These are phyloP conservation scores for Drosophila guanche DNA, from an alignment of 1,140 invertebrate species.

Conservation along the genomic window DNA sequence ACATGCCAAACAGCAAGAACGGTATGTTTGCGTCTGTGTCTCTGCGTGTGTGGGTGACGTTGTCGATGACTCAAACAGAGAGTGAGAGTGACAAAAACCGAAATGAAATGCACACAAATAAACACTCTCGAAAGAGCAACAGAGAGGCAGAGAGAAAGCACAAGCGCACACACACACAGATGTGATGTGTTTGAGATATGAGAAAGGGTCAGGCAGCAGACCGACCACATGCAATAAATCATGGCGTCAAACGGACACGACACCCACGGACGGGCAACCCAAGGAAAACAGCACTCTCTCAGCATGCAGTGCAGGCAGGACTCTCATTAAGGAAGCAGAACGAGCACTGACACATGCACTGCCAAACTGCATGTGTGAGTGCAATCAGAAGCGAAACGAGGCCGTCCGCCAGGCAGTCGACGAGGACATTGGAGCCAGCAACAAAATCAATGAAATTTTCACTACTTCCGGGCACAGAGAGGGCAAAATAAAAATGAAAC, in stretches of 20 bases:
- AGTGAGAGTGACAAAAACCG: slow-evolving; percentile 69
- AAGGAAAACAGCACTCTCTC: slow-evolving; percentile 15
- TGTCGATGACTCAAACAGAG: slow-evolving; percentile 69
- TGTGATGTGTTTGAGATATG: slow-evolving; percentile 2
- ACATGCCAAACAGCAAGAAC: slow-evolving; percentile 4
- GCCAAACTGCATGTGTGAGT: slow-evolving; percentile 20
- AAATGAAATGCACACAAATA: slow-evolving; percentile 54
- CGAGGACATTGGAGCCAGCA: slow-evolving; percentile 64
- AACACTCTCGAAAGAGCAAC: slow-evolving; percentile 34
- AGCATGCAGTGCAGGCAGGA: slow-evolving; percentile 47
- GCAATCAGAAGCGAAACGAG: slow-evolving; percentile 59
- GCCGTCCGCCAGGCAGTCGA: slow-evolving; percentile 32
- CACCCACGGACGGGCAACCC: slow-evolving; percentile 22
- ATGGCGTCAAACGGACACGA: slow-evolving; percentile 60
- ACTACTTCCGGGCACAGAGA: slow-evolving; percentile 61
- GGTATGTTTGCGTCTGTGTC: not conserved
- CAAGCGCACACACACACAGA: slow-evolving; percentile 23
- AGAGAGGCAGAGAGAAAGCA: slow-evolving; percentile 4
- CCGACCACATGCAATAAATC: slow-evolving; percentile 56
- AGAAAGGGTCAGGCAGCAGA: slow-evolving; percentile 28
- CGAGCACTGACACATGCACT: slow-evolving; percentile 13
- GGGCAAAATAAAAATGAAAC: slow-evolving; percentile 9
- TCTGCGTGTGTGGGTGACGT: slow-evolving; percentile 19
- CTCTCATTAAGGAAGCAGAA: slow-evolving; percentile 59
- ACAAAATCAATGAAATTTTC: slow-evolving; percentile 80